Conservation (phyloP, 2,113 vertebrate species). For the Parus major region DNA sequence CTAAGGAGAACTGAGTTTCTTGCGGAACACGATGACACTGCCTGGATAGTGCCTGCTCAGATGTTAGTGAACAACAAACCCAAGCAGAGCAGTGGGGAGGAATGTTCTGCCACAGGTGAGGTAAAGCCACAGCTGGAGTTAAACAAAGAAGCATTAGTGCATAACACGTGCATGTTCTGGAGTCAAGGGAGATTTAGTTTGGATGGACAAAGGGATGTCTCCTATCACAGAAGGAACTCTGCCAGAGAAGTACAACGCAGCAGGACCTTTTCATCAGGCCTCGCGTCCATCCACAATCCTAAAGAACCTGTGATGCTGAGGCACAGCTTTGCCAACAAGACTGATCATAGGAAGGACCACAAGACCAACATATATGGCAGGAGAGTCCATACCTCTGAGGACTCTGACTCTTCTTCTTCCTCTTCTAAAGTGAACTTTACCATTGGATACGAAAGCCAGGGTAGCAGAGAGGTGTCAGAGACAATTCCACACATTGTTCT, state of each 20-base stretch:
- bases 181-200: conserved; percentile 65
- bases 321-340: background rate
- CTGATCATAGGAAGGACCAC: background rate
- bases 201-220: conserved; percentile 37
- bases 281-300: conserved; percentile 34
- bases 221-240: conserved; percentile 58
- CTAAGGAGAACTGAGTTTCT: conserved; percentile 76
- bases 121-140: conserved; percentile 39
- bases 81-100: conserved; percentile 62
- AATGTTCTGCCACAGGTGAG: background rate
- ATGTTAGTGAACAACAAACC: conserved; percentile 35
- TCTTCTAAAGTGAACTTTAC: conserved; percentile 55
- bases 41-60: conserved; percentile 72
- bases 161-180: conserved; percentile 78
- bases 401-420: conserved; percentile 36
- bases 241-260: conserved; percentile 77
- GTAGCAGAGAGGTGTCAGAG: conserved; percentile 43
- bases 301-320: conserved; percentile 5
- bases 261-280: conserved; percentile 80
- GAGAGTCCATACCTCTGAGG: background rate
- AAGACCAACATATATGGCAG: conserved; percentile 29
- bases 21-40: conserved; percentile 78
- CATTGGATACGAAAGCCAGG: conserved; percentile 25
- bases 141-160: conserved; percentile 58
- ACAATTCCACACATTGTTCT: conserved; percentile 70